These are phyloP conservation scores for Mus caroli DNA, from an alignment of 2,797 vertebrate genomes.

Conservation along the genomic window DNA sequence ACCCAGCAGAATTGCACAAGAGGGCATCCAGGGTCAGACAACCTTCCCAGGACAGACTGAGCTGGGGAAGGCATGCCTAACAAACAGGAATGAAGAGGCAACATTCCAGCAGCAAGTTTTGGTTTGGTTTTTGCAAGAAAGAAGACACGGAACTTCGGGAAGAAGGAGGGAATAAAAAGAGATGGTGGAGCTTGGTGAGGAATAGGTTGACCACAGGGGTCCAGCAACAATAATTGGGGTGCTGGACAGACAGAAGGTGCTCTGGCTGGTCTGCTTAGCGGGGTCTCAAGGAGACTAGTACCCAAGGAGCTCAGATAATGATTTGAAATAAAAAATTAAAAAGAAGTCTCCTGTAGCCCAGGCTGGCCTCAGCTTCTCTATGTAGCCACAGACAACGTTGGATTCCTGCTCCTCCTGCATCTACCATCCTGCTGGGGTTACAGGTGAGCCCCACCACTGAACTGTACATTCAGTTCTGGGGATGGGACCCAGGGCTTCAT, in stretches of 20 bases:
- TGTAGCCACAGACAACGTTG: background rate
- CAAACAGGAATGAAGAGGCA: background rate
- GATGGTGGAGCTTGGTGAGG: background rate
- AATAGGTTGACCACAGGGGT: background rate
- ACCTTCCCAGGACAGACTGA: conserved; percentile 4
- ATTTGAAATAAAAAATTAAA: background rate
- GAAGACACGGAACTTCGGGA: conserved; percentile 43
- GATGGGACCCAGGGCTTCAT: background rate
- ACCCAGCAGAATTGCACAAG: background rate
- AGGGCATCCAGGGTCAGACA: conserved; percentile 61
- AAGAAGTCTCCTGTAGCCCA: background rate
- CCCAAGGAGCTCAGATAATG: background rate
- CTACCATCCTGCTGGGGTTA: background rate
- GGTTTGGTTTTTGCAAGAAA: conserved; percentile 55
- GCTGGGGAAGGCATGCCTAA: conserved; percentile 5
- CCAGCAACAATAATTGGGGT: background rate
- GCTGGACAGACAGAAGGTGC: background rate
- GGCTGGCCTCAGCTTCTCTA: background rate
- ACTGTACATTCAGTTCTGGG: background rate
- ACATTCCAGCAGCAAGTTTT: conserved; percentile 50
- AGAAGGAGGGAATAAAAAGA: background rate
- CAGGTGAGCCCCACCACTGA: background rate
- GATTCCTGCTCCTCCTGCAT: background rate
- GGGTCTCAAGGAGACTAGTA: background rate
- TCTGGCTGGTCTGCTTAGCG: background rate